Percentiles rank a stretch among this genome's conserved stretches.
Evolutionary conservation across 2,113 vertebrate species (phyloP).

Genomic region (Sylvilagus bachmani): DNA sequence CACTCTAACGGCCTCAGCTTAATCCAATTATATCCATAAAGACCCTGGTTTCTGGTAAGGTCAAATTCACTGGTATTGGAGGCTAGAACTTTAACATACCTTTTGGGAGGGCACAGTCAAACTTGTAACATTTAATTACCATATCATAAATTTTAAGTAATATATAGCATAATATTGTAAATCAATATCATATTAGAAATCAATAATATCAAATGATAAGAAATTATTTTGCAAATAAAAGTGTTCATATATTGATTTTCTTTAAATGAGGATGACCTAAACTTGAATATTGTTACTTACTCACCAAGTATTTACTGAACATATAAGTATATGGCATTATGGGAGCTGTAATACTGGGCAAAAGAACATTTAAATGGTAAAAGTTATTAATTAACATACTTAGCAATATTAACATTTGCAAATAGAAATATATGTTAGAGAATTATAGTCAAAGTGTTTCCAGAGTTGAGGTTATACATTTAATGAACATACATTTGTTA

Average conservation of each 20-base stretch:
- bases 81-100: not conserved
- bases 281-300: not conserved
- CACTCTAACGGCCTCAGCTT: not conserved
- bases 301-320: slow-evolving; percentile 26
- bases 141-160: too few species aligned
- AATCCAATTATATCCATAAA: not conserved
- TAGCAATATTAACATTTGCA: slow-evolving; percentile 21
- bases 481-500: not conserved
- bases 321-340: slow-evolving; percentile 10
- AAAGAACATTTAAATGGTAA: not conserved
- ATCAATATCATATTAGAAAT: not conserved
- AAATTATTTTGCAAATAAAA: not conserved
- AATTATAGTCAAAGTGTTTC: slow-evolving; percentile 20
- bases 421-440: slow-evolving; percentile 36
- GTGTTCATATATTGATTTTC: not conserved
- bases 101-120: not conserved
- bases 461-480: not conserved
- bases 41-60: not conserved
- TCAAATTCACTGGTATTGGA: not conserved
- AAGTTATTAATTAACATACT: slow-evolving; percentile 16
- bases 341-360: not conserved
- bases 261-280: not conserved
- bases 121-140: not conserved
- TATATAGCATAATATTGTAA: not conserved
- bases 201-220: not conserved